phyloP scores from a whole-genome alignment of 2,113 vertebrate genomes.

The Illadopsis cleaveri region DNA sequence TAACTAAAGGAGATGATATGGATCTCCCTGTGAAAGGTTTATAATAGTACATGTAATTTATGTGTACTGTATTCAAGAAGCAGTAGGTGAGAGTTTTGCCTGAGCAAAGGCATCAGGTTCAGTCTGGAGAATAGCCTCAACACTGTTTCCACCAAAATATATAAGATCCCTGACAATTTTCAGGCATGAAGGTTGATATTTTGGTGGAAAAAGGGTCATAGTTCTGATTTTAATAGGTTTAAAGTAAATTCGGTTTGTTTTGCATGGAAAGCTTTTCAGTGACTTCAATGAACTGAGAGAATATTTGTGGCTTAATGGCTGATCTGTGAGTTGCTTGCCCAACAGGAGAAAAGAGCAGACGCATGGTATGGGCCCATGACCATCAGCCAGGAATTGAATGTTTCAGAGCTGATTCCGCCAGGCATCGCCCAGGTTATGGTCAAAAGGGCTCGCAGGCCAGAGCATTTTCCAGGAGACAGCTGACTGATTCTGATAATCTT shows the following conservation, averaged over 20 bases:
- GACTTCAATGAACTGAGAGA: neutral
- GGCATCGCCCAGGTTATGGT: neutral
- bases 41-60: neutral
- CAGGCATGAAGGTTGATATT: neutral
- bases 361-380: neutral
- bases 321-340: neutral
- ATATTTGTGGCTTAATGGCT: neutral
- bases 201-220: neutral
- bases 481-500: neutral
- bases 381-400: neutral
- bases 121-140: neutral
- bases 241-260: neutral
- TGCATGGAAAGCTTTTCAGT: neutral
- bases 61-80: neutral
- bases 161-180: neutral
- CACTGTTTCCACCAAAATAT: neutral
- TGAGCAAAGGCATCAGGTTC: neutral
- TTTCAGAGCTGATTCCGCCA: neutral
- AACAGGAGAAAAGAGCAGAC: neutral
- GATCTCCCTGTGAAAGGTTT: neutral
- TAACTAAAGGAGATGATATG: neutral
- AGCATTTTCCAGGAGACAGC: neutral
- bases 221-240: neutral
- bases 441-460: neutral
- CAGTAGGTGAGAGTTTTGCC: neutral